Conservation (phyloP, 2,113 vertebrate genomes). For the Hippocampus guttulatus region DNA sequence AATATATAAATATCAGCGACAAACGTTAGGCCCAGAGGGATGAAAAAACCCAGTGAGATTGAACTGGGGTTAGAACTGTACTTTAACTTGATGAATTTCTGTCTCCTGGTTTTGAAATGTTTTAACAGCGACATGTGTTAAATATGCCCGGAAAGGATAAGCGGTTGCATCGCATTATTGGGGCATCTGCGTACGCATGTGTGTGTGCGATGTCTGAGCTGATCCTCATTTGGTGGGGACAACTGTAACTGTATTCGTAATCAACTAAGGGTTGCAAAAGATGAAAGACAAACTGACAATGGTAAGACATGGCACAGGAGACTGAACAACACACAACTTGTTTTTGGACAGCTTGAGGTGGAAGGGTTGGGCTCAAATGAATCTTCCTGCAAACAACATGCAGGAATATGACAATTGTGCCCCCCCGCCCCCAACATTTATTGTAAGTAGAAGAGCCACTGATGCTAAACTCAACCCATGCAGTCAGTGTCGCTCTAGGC, state of each 20-base stretch:
- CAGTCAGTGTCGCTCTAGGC: no score
- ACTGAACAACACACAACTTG: neutral
- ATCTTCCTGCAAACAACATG: neutral
- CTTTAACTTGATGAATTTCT: neutral
- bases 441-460: no score
- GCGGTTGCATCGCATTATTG: neutral
- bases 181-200: neutral
- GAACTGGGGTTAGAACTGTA: neutral
- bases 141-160: neutral
- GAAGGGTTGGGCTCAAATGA: neutral
- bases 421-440: no score
- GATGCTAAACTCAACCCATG: no score
- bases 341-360: neutral
- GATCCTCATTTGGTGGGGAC: no score
- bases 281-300: neutral
- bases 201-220: no score
- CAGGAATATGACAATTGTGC: neutral
- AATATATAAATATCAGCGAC: neutral
- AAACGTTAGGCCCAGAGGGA: neutral
- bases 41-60: constrained; percentile 5
- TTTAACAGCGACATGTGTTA: neutral
- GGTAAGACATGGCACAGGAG: neutral
- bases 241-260: neutral
- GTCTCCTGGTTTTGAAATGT: no score
- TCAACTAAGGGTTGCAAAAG: neutral